These are phyloP conservation scores for Linnaemya vulpina DNA, from an alignment of 2,888 invertebrate genomes.

Conservation along the genomic window DNA sequence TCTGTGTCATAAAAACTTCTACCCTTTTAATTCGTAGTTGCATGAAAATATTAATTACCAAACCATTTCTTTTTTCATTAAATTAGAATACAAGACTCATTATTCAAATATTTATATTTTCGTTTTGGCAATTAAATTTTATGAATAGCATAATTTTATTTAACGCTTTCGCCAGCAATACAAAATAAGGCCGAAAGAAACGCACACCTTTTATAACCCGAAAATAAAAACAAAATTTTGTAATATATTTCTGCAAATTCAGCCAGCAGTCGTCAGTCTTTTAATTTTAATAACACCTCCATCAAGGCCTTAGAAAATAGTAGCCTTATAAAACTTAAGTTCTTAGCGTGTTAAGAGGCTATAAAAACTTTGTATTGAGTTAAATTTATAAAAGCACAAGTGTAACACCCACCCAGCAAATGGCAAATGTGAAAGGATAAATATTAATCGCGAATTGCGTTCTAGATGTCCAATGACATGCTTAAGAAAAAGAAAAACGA, in stretches of 20 bases:
- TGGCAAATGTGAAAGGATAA: conserved; percentile 4
- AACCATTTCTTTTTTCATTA: neutral
- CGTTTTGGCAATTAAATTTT: conserved; percentile 53
- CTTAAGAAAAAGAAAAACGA: conserved; percentile 6
- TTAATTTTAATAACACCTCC: neutral
- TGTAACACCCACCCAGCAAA: conserved; percentile 2
- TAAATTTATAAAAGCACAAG: neutral
- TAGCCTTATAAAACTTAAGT: neutral
- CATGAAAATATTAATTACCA: neutral
- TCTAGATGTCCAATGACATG: conserved; percentile 5
- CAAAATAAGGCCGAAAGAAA: neutral
- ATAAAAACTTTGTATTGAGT: conserved; percentile 28
- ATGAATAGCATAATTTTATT: conserved; percentile 56
- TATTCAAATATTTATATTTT: conserved; percentile 42
- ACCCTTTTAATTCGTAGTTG: neutral
- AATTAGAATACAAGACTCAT: conserved; percentile 32
- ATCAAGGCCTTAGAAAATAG: neutral
- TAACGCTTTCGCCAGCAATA: conserved; percentile 13
- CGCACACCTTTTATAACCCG: neutral
- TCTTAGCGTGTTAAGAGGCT: conserved; percentile 47
- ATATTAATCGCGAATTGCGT: neutral
- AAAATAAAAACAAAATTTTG: neutral
- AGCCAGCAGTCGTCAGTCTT: neutral
- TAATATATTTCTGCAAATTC: conserved; percentile 6
- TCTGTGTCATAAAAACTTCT: neutral